Percentiles rank a stretch among this genome's conserved stretches.
Evolutionary conservation across 2,113 vertebrate genomes (phyloP).

Genomic region (Campylomormyrus tamandua): DNA sequence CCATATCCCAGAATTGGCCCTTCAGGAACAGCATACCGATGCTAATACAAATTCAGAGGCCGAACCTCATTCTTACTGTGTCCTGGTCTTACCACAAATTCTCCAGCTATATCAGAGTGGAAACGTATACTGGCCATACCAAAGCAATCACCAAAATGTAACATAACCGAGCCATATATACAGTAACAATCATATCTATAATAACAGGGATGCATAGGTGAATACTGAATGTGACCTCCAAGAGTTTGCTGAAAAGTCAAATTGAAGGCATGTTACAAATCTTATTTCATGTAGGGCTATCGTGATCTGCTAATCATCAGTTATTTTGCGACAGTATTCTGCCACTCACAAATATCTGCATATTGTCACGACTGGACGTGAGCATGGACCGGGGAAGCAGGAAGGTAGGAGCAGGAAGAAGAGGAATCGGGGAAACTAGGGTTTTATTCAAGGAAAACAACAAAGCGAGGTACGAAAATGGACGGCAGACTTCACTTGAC

Average conservation of each 20-base stretch:
- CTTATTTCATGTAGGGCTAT: not conserved
- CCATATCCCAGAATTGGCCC: not conserved
- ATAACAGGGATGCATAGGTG: not conserved
- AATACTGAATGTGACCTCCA: not conserved
- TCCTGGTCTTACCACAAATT: constrained; percentile 40
- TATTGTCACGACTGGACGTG: not conserved
- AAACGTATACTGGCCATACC: not conserved
- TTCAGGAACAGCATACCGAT: not conserved
- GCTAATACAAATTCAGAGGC: constrained; percentile 8
- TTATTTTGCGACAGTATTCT: not conserved
- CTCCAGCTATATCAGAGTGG: not conserved
- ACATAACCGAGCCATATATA: not conserved
- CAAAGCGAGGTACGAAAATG: too few relatives aligned
- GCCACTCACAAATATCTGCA: not conserved
- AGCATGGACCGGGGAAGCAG: too few relatives aligned
- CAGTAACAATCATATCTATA: not conserved
- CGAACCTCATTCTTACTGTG: constrained; percentile 39
- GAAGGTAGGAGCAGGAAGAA: too few relatives aligned
- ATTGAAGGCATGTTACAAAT: not conserved
- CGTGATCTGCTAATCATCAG: not conserved
- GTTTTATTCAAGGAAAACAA: too few relatives aligned
- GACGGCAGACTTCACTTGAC: too few relatives aligned
- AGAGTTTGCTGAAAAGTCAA: not conserved
- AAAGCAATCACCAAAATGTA: not conserved
- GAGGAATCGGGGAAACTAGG: too few relatives aligned